Conservation (phyloP, 2,113 vertebrate species). For the Trematomus loennbergii region DNA sequence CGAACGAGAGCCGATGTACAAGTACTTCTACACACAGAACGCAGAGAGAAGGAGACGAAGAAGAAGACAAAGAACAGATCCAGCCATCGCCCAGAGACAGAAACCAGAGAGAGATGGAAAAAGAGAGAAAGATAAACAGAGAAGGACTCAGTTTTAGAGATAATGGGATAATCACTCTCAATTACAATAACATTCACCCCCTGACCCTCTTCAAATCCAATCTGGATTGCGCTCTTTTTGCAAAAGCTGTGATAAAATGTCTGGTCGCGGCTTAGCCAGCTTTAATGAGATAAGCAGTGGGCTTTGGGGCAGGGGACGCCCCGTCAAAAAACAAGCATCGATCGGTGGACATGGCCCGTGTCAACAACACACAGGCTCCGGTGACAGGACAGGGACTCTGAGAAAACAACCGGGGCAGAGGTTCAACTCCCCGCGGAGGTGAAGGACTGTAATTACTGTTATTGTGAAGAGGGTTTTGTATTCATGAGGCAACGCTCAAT, state of each 20-base stretch:
- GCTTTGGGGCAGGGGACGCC: conserved; percentile 47
- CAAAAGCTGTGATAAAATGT: conserved; percentile 72
- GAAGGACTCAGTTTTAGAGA: conserved; percentile 68
- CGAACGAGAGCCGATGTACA: conserved; percentile 92
- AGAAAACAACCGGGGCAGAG: conserved; percentile 50
- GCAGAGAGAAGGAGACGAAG: neutral
- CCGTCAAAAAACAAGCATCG: conserved; percentile 54
- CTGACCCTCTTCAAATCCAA: conserved; percentile 65
- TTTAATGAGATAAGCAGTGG: conserved; percentile 76
- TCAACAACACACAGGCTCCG: conserved; percentile 27
- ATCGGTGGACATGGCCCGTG: conserved; percentile 30
- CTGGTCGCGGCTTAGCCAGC: conserved; percentile 63
- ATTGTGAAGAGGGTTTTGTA: conserved; percentile 48
- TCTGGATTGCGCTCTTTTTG: conserved; percentile 62
- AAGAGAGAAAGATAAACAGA: conserved; percentile 65
- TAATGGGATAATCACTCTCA: conserved; percentile 82
- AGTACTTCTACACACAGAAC: conserved; percentile 85
- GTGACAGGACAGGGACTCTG: conserved; percentile 20
- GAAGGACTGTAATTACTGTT: conserved; percentile 53
- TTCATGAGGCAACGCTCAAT: conserved; percentile 49
- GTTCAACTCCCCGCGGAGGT: conserved; percentile 42
- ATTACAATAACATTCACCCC: conserved; percentile 78
- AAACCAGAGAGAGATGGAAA: conserved; percentile 56
- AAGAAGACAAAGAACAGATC: conserved; percentile 45
- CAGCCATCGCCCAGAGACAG: conserved; percentile 41